Base-by-base conservation (phyloP, 2,113 vertebrate genomes). In the Psammodynastes pulverulentus region DNA sequence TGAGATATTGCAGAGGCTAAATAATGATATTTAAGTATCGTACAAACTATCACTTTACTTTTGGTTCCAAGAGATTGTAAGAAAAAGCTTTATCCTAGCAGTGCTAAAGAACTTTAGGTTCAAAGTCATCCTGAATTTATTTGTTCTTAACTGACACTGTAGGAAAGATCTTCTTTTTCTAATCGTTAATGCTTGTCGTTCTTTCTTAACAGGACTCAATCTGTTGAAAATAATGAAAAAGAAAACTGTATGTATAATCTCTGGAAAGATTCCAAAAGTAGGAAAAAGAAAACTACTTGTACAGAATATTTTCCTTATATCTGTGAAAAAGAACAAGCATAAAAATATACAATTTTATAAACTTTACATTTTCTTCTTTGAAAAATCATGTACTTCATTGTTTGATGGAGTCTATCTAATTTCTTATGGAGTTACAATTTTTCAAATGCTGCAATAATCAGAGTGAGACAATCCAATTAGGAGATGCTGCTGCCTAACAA, bases 301-400 rank as follows among this genome's bases (percentile, higher is more conserved):
- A 24, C 1, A 17, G 0, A 15, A 0, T 2, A 1, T 87, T 51
- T 49, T 23, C 7, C 34, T 67, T 91, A 91, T n/a, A 87, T 91
- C 86, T 91, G 90, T 67, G 90, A 87, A 91, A 91, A 91, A 87
- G 10, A 62, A 24, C 84, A 34, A 51, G 24, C 54, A 39, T 91
- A 62, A 91, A 13, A 84, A 43, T 9, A 26, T 53, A 13, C 15
- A 26, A 39, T 39, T 91, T 87, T 87, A 56, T 51, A 62, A 62
- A n/a, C 23, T 86, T 91, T 86, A 48, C 2, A 39, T 58, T 86
- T 62, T 91, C 10, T 17, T 86, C 86, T 67, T 53, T 87, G 84
- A 26, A 87, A 67, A 87, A 67, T 43, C 48, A 45, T 12, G 43
- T 45, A 54, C 45, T 26, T 5, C 52, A 56, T 46, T 15, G 29